Base-by-base conservation (phyloP, 2,797 vertebrate genomes). In the Pangasius krempfi region DNA sequence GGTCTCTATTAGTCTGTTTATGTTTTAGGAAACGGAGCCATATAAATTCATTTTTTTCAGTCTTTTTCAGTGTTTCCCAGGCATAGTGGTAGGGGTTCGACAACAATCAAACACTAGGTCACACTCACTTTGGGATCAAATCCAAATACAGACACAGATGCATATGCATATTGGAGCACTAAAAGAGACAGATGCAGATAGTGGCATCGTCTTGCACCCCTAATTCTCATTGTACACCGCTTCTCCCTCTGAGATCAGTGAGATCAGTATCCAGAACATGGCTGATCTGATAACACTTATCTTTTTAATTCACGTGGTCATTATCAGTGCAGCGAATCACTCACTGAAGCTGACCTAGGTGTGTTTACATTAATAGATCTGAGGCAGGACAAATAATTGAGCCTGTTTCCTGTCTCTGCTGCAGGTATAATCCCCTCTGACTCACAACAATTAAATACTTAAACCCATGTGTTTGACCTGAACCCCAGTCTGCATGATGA, bases 371-470 rank as follows among this genome's bases (percentile, higher is more conserved):
- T 88, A 79, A 88, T 58, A 33, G 30, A 68, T 83, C 68, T 87
- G 68, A 90, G 58, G 84, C 81, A 40, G 84, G 47, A 54, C 86
- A 73, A 86, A 64, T 92, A 93, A 94, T 93, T 92, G 94, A 88
- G 60, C 81, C 90, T 93, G 94, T 89, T 89, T 90, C 86, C 68
- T 82, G 52, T 89, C 93, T 92, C 64, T 68, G 6, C 20, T 92
- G 93, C 93, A 94, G 89, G 85, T 91, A 50, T 14, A 47, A 92
- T 92, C 91, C 92, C 75, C 30, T 58, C 82, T 68, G 79, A 85
- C 82, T 66, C 70, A 87, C 52, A 85, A 79, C 91, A 91, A 91
- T 95, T 90, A 93, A 92, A 89, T 92, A 89, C 92, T 94, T 94
- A 92, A 88, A 91, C 90, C 88, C 90, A 91, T 90, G 89, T 84